phyloP scores from a whole-genome alignment of 2,113 vertebrate species.

The Enhydra lutris region DNA sequence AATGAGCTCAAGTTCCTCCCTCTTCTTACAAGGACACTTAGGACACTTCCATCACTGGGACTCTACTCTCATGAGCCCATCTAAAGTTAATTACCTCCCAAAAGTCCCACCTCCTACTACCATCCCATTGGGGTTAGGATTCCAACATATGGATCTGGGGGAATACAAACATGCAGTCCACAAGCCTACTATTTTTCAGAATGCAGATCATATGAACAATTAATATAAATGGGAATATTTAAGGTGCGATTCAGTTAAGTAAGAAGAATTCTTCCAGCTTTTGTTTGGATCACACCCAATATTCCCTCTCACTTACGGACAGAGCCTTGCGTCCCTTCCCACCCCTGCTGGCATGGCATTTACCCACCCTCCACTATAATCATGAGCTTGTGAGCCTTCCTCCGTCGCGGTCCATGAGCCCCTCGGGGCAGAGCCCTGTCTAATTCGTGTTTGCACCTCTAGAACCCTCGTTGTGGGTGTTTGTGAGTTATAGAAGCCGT shows the following conservation, averaged over 20 bases:
- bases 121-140: background rate
- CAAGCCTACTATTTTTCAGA: background rate
- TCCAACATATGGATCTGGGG: background rate
- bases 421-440: background rate
- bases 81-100: background rate
- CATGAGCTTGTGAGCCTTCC: background rate
- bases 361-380: background rate
- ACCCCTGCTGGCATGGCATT: background rate
- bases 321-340: background rate
- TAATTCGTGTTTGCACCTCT: background rate
- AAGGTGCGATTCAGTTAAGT: background rate
- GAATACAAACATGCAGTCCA: background rate
- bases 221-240: background rate
- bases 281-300: background rate
- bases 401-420: accelerated
- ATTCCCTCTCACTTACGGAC: background rate
- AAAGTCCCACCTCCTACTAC: background rate
- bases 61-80: background rate
- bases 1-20: background rate
- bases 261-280: background rate
- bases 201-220: background rate
- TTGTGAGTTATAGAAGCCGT: background rate
- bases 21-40: background rate
- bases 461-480: background rate
- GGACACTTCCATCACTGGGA: background rate